A percentile compares a stretch with the other conserved stretches of the same genome.
These are phyloP conservation scores for Eulemur rubriventer DNA, from an alignment of 2,797 vertebrate species.

Conservation along the genomic window DNA sequence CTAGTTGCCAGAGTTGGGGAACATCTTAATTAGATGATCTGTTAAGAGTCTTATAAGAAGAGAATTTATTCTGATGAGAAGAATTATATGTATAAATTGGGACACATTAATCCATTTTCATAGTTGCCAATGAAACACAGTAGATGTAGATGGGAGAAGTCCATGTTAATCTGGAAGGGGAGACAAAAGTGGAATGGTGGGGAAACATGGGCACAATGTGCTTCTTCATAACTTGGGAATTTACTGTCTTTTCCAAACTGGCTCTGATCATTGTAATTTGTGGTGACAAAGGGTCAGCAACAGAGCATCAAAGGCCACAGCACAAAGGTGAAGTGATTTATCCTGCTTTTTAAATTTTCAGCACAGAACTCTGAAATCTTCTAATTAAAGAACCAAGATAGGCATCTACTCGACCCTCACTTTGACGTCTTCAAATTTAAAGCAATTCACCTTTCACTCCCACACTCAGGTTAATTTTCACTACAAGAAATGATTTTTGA, in stretches of 20 bases:
- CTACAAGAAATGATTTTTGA: constrained; percentile 64
- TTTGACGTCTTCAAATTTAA: constrained; percentile 66
- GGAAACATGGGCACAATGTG: not conserved
- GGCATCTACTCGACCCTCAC: constrained; percentile 50
- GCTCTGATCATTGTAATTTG: constrained; percentile 42
- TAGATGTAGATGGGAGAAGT: not conserved
- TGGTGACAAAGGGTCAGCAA: constrained; percentile 5
- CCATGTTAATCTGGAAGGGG: not conserved
- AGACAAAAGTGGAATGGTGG: not conserved
- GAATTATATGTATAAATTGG: not conserved
- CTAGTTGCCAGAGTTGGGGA: not conserved
- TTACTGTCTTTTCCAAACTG: not conserved
- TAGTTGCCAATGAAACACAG: not conserved
- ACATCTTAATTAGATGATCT: not conserved
- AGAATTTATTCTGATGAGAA: not conserved
- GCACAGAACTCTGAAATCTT: constrained; percentile 37
- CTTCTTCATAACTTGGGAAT: not conserved
- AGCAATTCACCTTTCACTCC: constrained; percentile 63
- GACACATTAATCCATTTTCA: not conserved
- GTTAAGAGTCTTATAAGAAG: not conserved
- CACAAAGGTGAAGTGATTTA: constrained; percentile 40
- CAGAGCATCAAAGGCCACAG: constrained; percentile 5
- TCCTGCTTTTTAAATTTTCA: constrained; percentile 48
- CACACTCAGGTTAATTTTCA: constrained; percentile 65
- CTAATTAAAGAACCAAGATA: constrained; percentile 64